Evolutionary conservation across 2,888 invertebrate species (phyloP).

Genomic region (Lepidonotus clava): DNA sequence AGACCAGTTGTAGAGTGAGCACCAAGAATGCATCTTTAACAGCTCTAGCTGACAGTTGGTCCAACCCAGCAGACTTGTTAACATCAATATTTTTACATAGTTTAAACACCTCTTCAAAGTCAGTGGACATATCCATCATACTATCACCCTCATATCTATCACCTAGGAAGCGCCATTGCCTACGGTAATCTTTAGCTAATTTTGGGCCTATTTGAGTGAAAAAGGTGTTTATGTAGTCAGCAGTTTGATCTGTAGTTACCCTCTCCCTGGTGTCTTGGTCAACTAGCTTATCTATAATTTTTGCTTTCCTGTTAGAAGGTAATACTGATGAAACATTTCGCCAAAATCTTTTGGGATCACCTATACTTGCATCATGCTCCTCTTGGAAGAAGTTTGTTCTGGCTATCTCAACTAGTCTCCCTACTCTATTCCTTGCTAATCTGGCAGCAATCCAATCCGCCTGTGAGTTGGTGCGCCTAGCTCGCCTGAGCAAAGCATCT

Average conservation of each 20-base stretch:
- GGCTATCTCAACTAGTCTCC: neutral
- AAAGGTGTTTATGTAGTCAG: neutral
- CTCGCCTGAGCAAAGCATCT: neutral
- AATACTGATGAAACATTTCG: too few species aligned
- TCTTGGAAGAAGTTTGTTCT: neutral
- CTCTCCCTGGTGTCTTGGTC: neutral
- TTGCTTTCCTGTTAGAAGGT: neutral
- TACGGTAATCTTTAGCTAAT: neutral
- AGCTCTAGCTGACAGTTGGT: neutral
- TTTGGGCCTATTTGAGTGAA: constrained; percentile 1
- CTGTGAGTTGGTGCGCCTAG: neutral
- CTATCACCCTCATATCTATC: neutral
- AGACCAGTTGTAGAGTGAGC: neutral
- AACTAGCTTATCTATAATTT: neutral
- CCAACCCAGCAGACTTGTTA: neutral
- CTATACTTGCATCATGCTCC: neutral
- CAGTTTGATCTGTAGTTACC: neutral
- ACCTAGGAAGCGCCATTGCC: neutral
- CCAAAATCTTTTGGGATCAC: constrained; percentile 1
- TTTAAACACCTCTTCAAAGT: neutral
- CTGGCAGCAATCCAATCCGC: neutral
- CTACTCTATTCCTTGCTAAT: neutral
- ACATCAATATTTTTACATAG: neutral
- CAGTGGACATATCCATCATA: neutral
- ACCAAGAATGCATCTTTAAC: neutral